A percentile compares a stretch with the other conserved stretches of the same genome.
Evolutionary conservation across 2,797 vertebrate species (phyloP).

Genomic region (Myotis pilosus): DNA sequence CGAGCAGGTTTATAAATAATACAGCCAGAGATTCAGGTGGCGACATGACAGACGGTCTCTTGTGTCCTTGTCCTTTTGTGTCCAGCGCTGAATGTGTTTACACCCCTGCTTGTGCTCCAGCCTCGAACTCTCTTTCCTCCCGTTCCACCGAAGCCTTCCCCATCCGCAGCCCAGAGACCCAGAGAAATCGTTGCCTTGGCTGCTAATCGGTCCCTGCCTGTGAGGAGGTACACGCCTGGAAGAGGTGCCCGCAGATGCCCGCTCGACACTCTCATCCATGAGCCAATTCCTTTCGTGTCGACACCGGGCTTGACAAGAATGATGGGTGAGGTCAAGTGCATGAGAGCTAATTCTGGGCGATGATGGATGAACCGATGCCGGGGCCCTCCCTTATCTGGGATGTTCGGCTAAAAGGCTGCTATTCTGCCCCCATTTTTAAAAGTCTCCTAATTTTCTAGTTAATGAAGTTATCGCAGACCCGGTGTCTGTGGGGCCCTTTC

Average conservation of each 20-base stretch:
- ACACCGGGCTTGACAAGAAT: slow-evolving; percentile 70
- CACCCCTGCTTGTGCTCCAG: slow-evolving; percentile 75
- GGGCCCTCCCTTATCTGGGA: slow-evolving; percentile 73
- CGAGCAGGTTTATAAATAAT: slow-evolving; percentile 69
- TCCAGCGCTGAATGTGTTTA: slow-evolving; percentile 74
- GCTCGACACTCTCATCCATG: slow-evolving; percentile 61
- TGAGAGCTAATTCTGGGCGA: slow-evolving; percentile 79
- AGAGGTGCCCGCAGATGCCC: slow-evolving; percentile 62
- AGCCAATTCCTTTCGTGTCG: slow-evolving; percentile 72
- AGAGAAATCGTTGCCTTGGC: slow-evolving; percentile 77
- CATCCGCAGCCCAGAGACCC: slow-evolving; percentile 70
- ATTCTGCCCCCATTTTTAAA: slow-evolving; percentile 67
- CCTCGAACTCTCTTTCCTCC: slow-evolving; percentile 75
- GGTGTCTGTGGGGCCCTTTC: slow-evolving; percentile 51
- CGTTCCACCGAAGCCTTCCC: slow-evolving; percentile 76
- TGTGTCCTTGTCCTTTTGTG: slow-evolving; percentile 78
- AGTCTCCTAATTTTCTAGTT: slow-evolving; percentile 80
- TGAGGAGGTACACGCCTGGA: slow-evolving; percentile 70
- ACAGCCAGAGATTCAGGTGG: slow-evolving; percentile 65
- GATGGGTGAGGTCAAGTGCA: slow-evolving; percentile 80
- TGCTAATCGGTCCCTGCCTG: slow-evolving; percentile 79
- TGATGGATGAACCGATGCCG: slow-evolving; percentile 76
- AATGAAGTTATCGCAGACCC: slow-evolving; percentile 76
- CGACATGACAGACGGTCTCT: slow-evolving; percentile 74
- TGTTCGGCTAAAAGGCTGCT: slow-evolving; percentile 68